These are phyloP conservation scores for Melolontha melolontha DNA, from an alignment of 2,888 invertebrate species.

Conservation along the genomic window DNA sequence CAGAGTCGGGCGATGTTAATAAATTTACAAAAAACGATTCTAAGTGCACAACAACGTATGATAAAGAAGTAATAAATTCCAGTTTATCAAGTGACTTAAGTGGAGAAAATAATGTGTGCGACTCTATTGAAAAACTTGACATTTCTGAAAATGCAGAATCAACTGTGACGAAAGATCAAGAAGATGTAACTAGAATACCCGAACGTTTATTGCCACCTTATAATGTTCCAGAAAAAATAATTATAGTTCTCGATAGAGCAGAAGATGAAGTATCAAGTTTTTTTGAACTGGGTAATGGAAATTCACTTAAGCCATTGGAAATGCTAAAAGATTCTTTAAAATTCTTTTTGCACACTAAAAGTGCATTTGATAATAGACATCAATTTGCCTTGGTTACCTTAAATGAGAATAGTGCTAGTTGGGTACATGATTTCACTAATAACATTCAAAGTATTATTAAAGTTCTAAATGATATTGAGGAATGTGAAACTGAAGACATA, in stretches of 20 bases:
- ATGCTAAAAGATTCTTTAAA: slow-evolving; percentile 75
- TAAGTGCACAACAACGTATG: neutral
- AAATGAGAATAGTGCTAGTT: slow-evolving; percentile 68
- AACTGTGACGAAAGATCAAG: slow-evolving; percentile 8
- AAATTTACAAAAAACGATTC: neutral
- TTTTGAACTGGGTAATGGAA: slow-evolving; percentile 69
- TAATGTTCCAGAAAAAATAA: slow-evolving; percentile 73
- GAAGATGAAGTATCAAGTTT: slow-evolving; percentile 70
- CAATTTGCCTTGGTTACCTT: slow-evolving; percentile 74
- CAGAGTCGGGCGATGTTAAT: neutral
- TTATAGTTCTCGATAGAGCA: slow-evolving; percentile 74
- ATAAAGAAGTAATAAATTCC: neutral
- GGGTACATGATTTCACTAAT: slow-evolving; percentile 74
- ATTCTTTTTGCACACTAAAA: slow-evolving; percentile 74
- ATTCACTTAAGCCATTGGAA: slow-evolving; percentile 69
- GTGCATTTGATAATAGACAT: slow-evolving; percentile 71
- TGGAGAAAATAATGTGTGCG: slow-evolving; percentile 5
- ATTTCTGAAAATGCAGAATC: slow-evolving; percentile 9
- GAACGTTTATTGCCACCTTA: slow-evolving; percentile 67
- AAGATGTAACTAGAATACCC: slow-evolving; percentile 51
- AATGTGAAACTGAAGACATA: slow-evolving; percentile 67
- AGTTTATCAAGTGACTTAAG: slow-evolving; percentile 3
- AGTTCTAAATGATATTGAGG: slow-evolving; percentile 69
- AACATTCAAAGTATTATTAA: slow-evolving; percentile 71
- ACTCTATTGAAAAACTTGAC: slow-evolving; percentile 14